Conservation (phyloP, 1,140 invertebrate species). For the Drosophila bipectinata region DNA sequence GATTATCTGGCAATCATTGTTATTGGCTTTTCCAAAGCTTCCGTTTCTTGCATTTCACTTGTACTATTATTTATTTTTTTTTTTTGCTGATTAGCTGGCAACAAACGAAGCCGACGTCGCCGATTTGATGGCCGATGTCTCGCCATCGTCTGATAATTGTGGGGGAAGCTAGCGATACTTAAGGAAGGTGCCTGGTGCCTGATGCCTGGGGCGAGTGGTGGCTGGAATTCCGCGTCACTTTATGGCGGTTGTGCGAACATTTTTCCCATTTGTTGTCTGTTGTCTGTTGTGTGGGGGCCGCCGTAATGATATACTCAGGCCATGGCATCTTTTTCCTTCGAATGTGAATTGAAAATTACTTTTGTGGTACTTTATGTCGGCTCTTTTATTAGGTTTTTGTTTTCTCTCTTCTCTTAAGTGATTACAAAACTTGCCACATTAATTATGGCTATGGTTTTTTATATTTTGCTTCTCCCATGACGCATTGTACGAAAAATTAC, state of each 20-base stretch:
- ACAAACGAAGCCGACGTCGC: slow-evolving; percentile 31
- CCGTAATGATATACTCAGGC: slow-evolving; percentile 37
- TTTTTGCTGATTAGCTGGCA: slow-evolving; percentile 27
- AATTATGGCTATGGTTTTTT: slow-evolving; percentile 10
- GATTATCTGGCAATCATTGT: slow-evolving; percentile 33
- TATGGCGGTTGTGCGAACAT: slow-evolving; percentile 39
- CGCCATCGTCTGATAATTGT: slow-evolving; percentile 37
- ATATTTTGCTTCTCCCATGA: slow-evolving; percentile 38
- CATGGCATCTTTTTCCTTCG: slow-evolving; percentile 38
- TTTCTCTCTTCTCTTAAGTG: slow-evolving; percentile 30
- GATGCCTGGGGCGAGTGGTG: slow-evolving; percentile 5
- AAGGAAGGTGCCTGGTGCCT: slow-evolving; percentile 18
- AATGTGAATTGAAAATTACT: slow-evolving; percentile 49
- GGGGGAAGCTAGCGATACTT: slow-evolving; percentile 34
- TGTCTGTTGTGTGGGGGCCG: slow-evolving; percentile 7
- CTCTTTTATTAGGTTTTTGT: slow-evolving; percentile 41
- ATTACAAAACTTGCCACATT: slow-evolving; percentile 47
- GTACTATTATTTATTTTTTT: background rate
- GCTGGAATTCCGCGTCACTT: slow-evolving; percentile 41
- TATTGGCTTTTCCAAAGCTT: slow-evolving; percentile 46
- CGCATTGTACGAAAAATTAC: slow-evolving; percentile 43
- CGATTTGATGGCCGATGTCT: slow-evolving; percentile 36
- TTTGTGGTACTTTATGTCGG: slow-evolving; percentile 8
- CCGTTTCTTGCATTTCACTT: slow-evolving; percentile 38
- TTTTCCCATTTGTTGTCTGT: slow-evolving; percentile 24